Percentiles rank a stretch among this genome's conserved stretches.
Evolutionary conservation across 1,140 invertebrate genomes (phyloP).

Genomic region (Anagrus nilaparvatae): DNA sequence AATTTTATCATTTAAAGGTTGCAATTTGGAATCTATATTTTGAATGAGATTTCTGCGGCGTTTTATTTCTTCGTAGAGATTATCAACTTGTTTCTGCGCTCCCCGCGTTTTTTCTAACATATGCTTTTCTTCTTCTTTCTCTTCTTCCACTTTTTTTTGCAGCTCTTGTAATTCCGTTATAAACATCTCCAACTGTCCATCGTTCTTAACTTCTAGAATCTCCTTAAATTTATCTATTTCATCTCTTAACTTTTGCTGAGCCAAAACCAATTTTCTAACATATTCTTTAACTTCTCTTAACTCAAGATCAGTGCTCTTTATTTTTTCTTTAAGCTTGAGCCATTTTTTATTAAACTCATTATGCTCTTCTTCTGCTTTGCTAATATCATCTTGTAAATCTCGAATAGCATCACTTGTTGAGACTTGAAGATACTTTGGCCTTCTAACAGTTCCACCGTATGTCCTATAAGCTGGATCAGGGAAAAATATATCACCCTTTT

Average conservation of each 20-base stretch:
- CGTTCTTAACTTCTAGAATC: slow-evolving; percentile 26
- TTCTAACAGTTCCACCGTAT: slow-evolving; percentile 40
- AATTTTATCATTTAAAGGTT: slow-evolving; percentile 31
- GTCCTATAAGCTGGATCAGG: slow-evolving; percentile 58
- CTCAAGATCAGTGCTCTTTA: slow-evolving; percentile 7
- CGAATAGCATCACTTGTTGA: slow-evolving; percentile 49
- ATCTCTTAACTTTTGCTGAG: slow-evolving; percentile 22
- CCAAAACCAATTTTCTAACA: slow-evolving; percentile 15
- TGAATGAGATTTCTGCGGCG: slow-evolving; percentile 18
- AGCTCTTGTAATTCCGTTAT: slow-evolving; percentile 38
- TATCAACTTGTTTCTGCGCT: slow-evolving; percentile 29
- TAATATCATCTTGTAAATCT: slow-evolving; percentile 27
- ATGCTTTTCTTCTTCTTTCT: slow-evolving; percentile 29
- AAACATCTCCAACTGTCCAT: slow-evolving; percentile 23
- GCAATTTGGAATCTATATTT: slow-evolving; percentile 18
- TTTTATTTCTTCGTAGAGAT: slow-evolving; percentile 26
- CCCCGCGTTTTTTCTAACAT: slow-evolving; percentile 28
- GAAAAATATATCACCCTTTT: slow-evolving; percentile 49
- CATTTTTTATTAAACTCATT: no score
- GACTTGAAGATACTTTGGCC: slow-evolving; percentile 51
- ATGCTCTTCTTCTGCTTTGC: slow-evolving; percentile 14
- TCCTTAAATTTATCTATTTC: slow-evolving; percentile 35
- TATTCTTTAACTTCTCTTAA: slow-evolving; percentile 16
- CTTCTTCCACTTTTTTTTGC: slow-evolving; percentile 30
- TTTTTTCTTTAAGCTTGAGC: no score